Base-by-base conservation (phyloP, 2,113 vertebrate species). In the Pheucticus melanocephalus region DNA sequence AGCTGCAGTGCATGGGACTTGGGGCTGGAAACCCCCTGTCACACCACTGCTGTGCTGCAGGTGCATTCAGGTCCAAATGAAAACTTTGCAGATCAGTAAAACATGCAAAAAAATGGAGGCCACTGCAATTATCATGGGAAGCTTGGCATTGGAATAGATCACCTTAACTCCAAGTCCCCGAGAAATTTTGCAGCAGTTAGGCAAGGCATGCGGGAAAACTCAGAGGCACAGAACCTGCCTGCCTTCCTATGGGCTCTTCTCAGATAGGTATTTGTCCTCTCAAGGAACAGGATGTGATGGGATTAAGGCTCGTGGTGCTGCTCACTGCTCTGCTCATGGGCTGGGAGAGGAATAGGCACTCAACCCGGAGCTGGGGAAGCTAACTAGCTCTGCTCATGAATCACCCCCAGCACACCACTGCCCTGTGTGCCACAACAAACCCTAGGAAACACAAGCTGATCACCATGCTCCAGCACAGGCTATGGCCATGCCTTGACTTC, bases 1-100 rank as follows among this genome's bases (percentile, higher is more conserved):
- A 77, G 37, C 47, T 44, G 50, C 56, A 80, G 54, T 10, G 1
- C 31, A 8, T 30, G 17, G 45, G 21, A 77, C 6, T 2, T 42
- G 21, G 54, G 30, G 19, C 27, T 84, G 83, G 81, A 95, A 86
- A 80, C 9, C 13, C 45, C 14, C 12, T 53, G 0, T 40, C 45
- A 59, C 30, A 37, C 9, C 23, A 35, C 7, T 25, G 51, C 56
- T 0, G 0, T n/a, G 11, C 25, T 7, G 1, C 35, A 16, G 12
- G 24, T 20, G 16, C 40, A 37, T 44, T 91, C 28, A 13, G 10
- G 48, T 57, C 72, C 56, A 84, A 75, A 75, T 13, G 44, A 16
- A 86, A 75, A 75, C 39, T 85, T 25, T 68, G 53, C 66, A 65
- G 59, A 80, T 21, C 50, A 45, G 14, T 50, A 73, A 86, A 70